These are phyloP conservation scores for Odontocerum albicorne DNA, from an alignment of 2,888 invertebrate species.

Conservation along the genomic window DNA sequence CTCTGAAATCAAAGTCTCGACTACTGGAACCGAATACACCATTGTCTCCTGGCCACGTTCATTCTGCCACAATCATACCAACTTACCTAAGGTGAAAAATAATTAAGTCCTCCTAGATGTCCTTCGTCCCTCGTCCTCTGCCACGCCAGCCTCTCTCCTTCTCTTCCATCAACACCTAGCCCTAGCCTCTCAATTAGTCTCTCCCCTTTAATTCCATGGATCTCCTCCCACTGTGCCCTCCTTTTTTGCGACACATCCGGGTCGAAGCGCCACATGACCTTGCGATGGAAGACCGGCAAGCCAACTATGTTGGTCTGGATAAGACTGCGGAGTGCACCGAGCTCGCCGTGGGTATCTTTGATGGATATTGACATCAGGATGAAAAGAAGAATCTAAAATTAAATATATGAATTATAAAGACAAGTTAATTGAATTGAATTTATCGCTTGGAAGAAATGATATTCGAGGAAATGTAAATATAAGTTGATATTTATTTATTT, in stretches of 20 bases:
- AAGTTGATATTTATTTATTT: too few relatives aligned
- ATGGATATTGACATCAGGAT: too few relatives aligned
- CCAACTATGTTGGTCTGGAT: conserved; percentile 61
- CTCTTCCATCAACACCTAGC: conserved; percentile 65
- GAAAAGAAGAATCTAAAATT: too few relatives aligned
- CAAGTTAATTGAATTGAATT: too few relatives aligned
- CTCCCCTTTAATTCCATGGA: conserved; percentile 65
- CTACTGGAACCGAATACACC: too few relatives aligned
- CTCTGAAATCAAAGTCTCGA: too few relatives aligned
- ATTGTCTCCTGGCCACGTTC: too few relatives aligned
- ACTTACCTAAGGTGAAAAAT: conserved; percentile 38
- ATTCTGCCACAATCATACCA: too few relatives aligned
- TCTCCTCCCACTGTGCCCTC: conserved; percentile 59
- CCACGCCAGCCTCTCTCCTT: conserved; percentile 53
- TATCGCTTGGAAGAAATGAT: too few relatives aligned
- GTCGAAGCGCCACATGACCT: conserved; percentile 64
- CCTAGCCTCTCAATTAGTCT: conserved; percentile 67
- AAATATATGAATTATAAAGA: too few relatives aligned
- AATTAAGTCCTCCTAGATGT: conserved; percentile 58
- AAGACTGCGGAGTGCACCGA: conserved; percentile 46
- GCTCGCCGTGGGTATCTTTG: conserved; percentile 7
- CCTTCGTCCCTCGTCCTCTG: conserved; percentile 60
- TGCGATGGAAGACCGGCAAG: conserved; percentile 60
- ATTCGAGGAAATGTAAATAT: too few relatives aligned
- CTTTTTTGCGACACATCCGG: conserved; percentile 64